phyloP scores from a whole-genome alignment of 2,797 vertebrate genomes.

The Sebastes vulpes region DNA sequence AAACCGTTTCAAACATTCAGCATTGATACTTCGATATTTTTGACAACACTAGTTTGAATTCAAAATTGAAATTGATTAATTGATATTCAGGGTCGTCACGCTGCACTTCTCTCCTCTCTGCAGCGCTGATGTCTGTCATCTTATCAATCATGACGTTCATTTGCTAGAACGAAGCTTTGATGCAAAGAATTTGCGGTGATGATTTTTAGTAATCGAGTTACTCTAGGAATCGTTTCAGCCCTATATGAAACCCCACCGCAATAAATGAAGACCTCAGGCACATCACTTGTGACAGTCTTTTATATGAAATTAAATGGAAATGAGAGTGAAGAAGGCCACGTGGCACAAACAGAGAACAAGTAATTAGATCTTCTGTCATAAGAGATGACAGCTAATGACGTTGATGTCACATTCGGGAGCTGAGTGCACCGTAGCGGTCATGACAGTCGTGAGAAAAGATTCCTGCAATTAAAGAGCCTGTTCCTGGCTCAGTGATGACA shows the following conservation, averaged over 20 bases:
- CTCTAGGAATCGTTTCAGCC: not conserved
- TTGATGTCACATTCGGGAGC: not conserved
- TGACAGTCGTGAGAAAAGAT: not conserved
- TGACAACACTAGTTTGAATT: no score
- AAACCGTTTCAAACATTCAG: no score
- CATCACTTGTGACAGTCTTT: slow-evolving; percentile 7
- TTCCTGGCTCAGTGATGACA: not conserved
- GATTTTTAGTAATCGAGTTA: not conserved
- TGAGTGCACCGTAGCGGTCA: not conserved
- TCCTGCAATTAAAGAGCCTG: not conserved
- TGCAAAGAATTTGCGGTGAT: not conserved
- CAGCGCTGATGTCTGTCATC: not conserved
- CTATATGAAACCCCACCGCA: not conserved
- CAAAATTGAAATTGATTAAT: no score
- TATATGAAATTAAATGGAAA: slow-evolving; percentile 28
- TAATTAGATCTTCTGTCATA: slow-evolving; percentile 29
- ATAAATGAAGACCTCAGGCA: slow-evolving; percentile 12
- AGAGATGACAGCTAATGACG: slow-evolving; percentile 18
- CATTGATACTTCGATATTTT: no score
- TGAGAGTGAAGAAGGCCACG: not conserved
- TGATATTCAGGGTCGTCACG: no score
- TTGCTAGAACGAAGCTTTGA: not conserved
- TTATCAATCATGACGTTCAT: not conserved
- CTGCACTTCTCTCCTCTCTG: no score
- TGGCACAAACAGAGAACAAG: slow-evolving; percentile 10